phyloP scores from a whole-genome alignment of 2,888 invertebrate genomes.

The Marronus borbonicus region DNA sequence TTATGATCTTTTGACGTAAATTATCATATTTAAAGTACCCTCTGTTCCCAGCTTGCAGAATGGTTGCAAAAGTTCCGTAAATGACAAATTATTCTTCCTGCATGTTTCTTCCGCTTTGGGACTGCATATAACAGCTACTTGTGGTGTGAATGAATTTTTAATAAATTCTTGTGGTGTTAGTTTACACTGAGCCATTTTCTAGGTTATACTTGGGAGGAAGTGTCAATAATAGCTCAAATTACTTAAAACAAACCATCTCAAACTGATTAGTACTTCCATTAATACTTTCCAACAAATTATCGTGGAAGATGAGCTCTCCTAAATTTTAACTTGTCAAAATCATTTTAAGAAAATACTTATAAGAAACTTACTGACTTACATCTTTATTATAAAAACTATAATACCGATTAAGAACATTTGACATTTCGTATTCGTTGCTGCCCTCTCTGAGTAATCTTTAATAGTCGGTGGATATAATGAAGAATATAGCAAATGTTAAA shows the following conservation, averaged over 20 bases:
- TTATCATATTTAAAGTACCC: slow-evolving; percentile 71
- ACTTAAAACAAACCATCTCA: slow-evolving; percentile 38
- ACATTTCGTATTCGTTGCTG: neutral
- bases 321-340: slow-evolving; percentile 30
- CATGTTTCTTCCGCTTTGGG: slow-evolving; percentile 87
- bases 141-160: slow-evolving; percentile 90
- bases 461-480: no score
- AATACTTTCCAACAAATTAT: neutral
- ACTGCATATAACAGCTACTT: slow-evolving; percentile 89
- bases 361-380: neutral
- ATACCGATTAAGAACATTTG: slow-evolving; percentile 5
- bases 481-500: no score
- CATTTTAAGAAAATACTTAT: slow-evolving; percentile 29
- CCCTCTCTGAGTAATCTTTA: no score
- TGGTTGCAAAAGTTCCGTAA: slow-evolving; percentile 92
- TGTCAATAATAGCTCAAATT: slow-evolving; percentile 30
- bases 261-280: slow-evolving; percentile 14
- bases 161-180: slow-evolving; percentile 88
- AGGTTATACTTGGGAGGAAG: slow-evolving; percentile 33
- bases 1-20: neutral
- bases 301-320: neutral
- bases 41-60: slow-evolving; percentile 85
- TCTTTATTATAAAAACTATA: slow-evolving; percentile 1
- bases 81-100: slow-evolving; percentile 91
- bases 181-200: slow-evolving; percentile 75